phyloP scores from a whole-genome alignment of 1,140 invertebrate species.

The Nixonia krombeini region DNA sequence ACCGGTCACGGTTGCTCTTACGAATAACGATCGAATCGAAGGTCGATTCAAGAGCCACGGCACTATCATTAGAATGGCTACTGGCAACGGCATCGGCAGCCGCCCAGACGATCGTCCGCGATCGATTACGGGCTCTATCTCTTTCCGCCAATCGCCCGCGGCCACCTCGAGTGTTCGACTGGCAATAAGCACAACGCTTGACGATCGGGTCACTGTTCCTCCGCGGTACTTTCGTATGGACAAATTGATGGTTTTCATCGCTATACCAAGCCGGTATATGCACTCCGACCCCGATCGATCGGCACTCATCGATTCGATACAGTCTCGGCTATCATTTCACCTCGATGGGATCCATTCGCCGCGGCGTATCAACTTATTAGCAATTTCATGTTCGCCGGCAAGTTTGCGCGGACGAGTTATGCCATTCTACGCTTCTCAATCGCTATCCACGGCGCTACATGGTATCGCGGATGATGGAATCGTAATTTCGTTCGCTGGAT shows the following conservation, averaged over 20 bases:
- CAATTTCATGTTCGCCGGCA: conserved; percentile 5
- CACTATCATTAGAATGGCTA: conserved; percentile 42
- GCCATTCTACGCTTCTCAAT: too few relatives aligned
- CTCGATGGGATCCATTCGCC: conserved; percentile 40
- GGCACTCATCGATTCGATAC: conserved; percentile 37
- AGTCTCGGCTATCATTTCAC: conserved; percentile 20
- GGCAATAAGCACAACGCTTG: conserved; percentile 14
- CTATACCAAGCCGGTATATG: conserved; percentile 4
- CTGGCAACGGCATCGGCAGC: conserved; percentile 41
- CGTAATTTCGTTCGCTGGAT: too few relatives aligned
- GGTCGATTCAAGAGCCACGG: conserved; percentile 26
- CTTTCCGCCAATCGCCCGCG: conserved; percentile 8
- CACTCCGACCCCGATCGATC: conserved; percentile 32
- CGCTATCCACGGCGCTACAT: too few relatives aligned
- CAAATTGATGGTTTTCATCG: conserved; percentile 31
- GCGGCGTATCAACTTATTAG: conserved; percentile 25
- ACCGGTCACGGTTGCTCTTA: conserved; percentile 26
- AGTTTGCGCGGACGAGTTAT: too few relatives aligned
- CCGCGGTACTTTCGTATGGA: conserved; percentile 19
- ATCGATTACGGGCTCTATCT: conserved; percentile 32
- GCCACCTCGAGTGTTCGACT: conserved; percentile 5
- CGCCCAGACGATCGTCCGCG: conserved; percentile 32
- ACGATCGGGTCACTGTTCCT: conserved; percentile 20
- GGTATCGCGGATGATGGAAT: background rate
- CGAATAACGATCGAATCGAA: conserved; percentile 43